Conservation (phyloP, 2,113 vertebrate species). For the Bucco capensis region DNA sequence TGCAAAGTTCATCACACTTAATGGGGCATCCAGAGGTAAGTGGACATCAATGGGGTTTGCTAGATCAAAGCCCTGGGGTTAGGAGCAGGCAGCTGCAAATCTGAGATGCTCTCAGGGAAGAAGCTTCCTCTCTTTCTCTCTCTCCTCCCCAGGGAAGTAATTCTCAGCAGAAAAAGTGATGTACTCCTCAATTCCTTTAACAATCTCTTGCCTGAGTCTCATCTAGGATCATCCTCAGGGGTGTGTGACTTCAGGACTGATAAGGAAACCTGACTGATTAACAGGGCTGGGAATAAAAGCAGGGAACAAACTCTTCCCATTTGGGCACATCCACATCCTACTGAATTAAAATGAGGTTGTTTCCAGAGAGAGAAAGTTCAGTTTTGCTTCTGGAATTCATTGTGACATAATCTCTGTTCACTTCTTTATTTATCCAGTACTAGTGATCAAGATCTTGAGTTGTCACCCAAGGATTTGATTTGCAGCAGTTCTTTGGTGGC, state of each 20-base stretch:
- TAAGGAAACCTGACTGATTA: neutral
- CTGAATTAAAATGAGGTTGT: neutral
- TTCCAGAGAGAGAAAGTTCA: neutral
- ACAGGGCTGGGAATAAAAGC: neutral
- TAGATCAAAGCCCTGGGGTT: neutral
- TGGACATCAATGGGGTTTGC: no score
- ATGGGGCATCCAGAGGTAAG: no score
- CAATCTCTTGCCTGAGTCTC: neutral
- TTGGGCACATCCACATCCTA: neutral
- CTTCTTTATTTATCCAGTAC: neutral
- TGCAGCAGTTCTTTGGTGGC: neutral
- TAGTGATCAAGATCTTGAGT: neutral
- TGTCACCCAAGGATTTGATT: neutral
- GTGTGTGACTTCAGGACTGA: rapidly evolving
- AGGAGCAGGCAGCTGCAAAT: neutral
- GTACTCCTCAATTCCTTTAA: neutral
- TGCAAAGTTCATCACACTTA: no score
- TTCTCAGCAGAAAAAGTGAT: neutral
- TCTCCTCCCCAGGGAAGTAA: neutral
- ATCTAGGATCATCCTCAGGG: neutral
- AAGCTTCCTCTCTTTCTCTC: neutral
- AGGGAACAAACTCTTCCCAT: neutral
- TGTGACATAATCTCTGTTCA: neutral
- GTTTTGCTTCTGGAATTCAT: neutral
- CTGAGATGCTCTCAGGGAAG: neutral